These are phyloP conservation scores for Podotricha telesiphe DNA, from an alignment of 2,888 invertebrate genomes.

Conservation along the genomic window DNA sequence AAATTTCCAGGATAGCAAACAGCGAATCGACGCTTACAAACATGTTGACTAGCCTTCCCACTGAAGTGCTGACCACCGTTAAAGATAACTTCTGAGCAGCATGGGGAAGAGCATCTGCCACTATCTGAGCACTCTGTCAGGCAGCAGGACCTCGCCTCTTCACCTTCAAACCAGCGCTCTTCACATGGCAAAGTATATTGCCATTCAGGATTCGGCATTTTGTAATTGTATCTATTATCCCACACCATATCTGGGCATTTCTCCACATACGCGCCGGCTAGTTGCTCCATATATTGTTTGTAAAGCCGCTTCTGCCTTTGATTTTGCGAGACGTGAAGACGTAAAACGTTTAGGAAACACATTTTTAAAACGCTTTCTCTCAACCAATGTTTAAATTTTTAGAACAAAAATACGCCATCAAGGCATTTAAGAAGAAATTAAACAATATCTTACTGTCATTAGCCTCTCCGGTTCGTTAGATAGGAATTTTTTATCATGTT, in stretches of 20 bases:
- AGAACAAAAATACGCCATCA: slow-evolving; percentile 21
- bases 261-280: slow-evolving; percentile 77
- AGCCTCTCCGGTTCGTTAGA: slow-evolving; percentile 54
- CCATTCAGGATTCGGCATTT: slow-evolving; percentile 66
- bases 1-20: slow-evolving; percentile 77
- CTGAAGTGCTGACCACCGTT: slow-evolving; percentile 79
- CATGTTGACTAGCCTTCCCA: slow-evolving; percentile 64
- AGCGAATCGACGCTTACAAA: slow-evolving; percentile 61
- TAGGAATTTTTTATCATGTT: slow-evolving; percentile 60
- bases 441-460: slow-evolving; percentile 29
- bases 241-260: slow-evolving; percentile 69
- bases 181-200: slow-evolving; percentile 65
- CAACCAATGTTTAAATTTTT: slow-evolving; percentile 5
- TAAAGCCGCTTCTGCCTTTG: slow-evolving; percentile 79
- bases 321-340: slow-evolving; percentile 80
- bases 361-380: slow-evolving; percentile 60
- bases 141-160: slow-evolving; percentile 63
- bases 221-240: slow-evolving; percentile 61
- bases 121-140: slow-evolving; percentile 72
- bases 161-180: slow-evolving; percentile 65
- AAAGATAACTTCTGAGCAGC: slow-evolving; percentile 81
- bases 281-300: slow-evolving; percentile 79
- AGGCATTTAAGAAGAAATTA: slow-evolving; percentile 34
- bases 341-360: slow-evolving; percentile 84
- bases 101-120: slow-evolving; percentile 76